phyloP scores from a whole-genome alignment of 2,113 vertebrate genomes.

The Callopanchax toddi region DNA sequence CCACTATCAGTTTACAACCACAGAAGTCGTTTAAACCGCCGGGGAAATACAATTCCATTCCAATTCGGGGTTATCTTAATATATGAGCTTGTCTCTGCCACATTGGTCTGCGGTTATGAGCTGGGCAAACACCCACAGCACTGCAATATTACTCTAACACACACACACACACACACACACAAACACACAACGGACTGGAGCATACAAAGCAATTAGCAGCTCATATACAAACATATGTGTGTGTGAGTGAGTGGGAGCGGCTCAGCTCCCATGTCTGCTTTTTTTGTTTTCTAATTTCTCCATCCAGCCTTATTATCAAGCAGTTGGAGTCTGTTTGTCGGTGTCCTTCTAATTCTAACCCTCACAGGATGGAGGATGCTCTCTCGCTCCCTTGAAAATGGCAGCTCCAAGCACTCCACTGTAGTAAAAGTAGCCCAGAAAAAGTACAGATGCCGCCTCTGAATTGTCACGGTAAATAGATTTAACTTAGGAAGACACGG shows the following conservation, averaged over 20 bases:
- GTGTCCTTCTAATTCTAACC: conserved; percentile 26
- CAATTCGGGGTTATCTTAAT: conserved; percentile 79
- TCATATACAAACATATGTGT: conserved; percentile 41
- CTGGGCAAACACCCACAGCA: conserved; percentile 74
- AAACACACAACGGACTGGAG: conserved; percentile 53
- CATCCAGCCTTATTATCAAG: conserved; percentile 57
- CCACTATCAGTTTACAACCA: conserved; percentile 78
- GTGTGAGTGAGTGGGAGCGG: conserved; percentile 37
- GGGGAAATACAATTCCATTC: conserved; percentile 81
- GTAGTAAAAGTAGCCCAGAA: background rate
- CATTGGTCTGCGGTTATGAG: conserved; percentile 77
- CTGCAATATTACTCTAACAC: conserved; percentile 69
- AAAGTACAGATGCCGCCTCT: conserved; percentile 6
- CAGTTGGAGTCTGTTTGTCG: conserved; percentile 49
- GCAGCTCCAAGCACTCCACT: background rate
- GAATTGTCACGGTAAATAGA: conserved; percentile 35
- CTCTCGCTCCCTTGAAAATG: background rate
- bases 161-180: conserved; percentile 59
- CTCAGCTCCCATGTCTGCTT: conserved; percentile 47
- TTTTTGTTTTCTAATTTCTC: conserved; percentile 52
- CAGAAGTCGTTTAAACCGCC: conserved; percentile 77
- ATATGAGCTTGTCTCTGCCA: conserved; percentile 77
- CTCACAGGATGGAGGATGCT: conserved; percentile 11
- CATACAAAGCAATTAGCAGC: conserved; percentile 79
- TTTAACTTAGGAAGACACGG: conserved; percentile 46